Evolutionary conservation across 2,797 vertebrate genomes (phyloP), one percentile per base, ranked within the genome.

Genomic region (Fundulus diaphanus): DNA sequence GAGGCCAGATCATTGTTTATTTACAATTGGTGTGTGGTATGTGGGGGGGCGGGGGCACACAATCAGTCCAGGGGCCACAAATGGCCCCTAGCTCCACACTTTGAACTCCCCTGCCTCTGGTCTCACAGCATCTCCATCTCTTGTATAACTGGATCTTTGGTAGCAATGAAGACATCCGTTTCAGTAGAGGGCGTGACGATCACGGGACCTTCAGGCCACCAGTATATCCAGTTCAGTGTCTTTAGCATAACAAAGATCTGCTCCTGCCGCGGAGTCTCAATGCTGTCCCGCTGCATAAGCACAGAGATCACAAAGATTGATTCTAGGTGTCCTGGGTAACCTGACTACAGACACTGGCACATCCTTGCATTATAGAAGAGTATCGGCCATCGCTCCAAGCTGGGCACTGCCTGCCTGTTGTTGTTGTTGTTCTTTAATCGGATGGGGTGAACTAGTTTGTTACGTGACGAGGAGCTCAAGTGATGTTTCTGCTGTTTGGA

Each of bases 361-460:
- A 33, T 63, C 73, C 81, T 73, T 33, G 18, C 27, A 70, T 81
- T 69, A 82, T 70, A 78, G 74, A 78, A 68, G 20, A 77, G 79
- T 71, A 42, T 37, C 70, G 70, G 56, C 81, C 76, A 85, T 91
- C 91, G 89, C 89, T 90, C 68, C 65, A 8, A 15, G 48, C 69
- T 72, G 84, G 89, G 88, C 16, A 82, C 83, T 75, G 87, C 79
- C 69, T 51, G 13, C 46, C 22, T 31, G 11, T 71, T 79, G 82
- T 75, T 37, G 9, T 20, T 63, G 33, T 11, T 37, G 35, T 37
- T 7, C 11, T 42, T 42, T 42, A 7, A 42, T 42, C 11, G 11
- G 51, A 22, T 49, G 51, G 40, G 18, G n/a, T 68, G 9, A 40
- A 37, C 37, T 40, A 66, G 24, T 67, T 33, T 31, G 31, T 22